Base-by-base conservation (phyloP, 2,113 vertebrate species). In the Pyrgilauda ruficollis region DNA sequence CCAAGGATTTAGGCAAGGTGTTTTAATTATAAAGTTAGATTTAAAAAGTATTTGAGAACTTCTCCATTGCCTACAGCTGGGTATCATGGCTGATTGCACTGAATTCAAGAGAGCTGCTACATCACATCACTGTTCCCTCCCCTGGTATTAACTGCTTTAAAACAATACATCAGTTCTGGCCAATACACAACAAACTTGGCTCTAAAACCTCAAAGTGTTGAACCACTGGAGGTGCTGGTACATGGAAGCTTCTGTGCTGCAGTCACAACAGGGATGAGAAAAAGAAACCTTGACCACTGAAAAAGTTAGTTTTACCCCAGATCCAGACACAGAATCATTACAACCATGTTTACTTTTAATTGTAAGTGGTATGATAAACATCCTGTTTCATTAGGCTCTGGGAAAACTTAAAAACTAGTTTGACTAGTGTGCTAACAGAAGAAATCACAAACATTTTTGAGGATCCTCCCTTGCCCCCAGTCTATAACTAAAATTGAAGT, bases 11-110 rank as follows among this genome's bases (percentile, higher is more conserved):
- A 87, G 13, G 27, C 66, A 44, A 68, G 24, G n/a, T 62, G 43
- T 77, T 95, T 97, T 95, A 90, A 90, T 94, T 6, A 11, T 24
- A 18, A 39, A 39, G 7, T 59, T 87, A 52, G 37, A 74, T 89
- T 85, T 85, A 1, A 55, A 35, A 95, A 78, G 11, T 61, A 73
- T 37, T 86, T 80, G 33, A 47, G 46, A 88, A 70, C 59, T 21
- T 35, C 23, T 28, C 8, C 13, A 8, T 37, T 39, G 31, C 64
- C 28, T 55, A 8, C 43, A 63, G 62, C 31, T 24, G 1, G 15
- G 35, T 63, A 26, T 28, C 3, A 10, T 3, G 39, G n/a, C 64
- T 39, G 23, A n/a, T 7, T 2, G 49, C 43, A 28, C 52, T 23
- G 46, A 56, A n/a, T 49, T 78, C 24, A 27, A 33, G 55, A n/a